Base-by-base conservation (phyloP, 2,113 vertebrate genomes). In the Vulpes vulpes region DNA sequence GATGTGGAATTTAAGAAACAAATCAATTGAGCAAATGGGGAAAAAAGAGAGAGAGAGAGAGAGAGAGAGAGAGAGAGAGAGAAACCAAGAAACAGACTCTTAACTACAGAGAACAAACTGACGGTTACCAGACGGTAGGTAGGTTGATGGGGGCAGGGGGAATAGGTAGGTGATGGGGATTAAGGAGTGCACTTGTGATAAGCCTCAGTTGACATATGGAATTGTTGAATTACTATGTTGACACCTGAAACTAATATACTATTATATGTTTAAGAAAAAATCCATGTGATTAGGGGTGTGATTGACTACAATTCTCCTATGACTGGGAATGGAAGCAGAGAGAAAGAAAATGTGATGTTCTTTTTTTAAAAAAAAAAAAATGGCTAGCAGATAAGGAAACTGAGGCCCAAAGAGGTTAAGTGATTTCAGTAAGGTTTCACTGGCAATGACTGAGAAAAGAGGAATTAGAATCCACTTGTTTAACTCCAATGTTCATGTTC, bases 351-450 rank as follows among this genome's bases (percentile, higher is more conserved):
- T 27, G 53, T 30, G 12, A 55, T 27, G 5, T 53, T 80, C 1
- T 55, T 79, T 73, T 16, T 81, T 38, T 0, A 67, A 76, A 65
- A 35, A 35, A 65, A 35, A 35, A 35, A 85, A 96, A 93, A 88
- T 83, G 11, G 22, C 80, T 59, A 97, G 87, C 9, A 60, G 55
- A 80, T 96, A n/a, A 91, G 30, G 51, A 93, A 91, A 91, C n/a
- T 87, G 14, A 59, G 67, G 17, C 43, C 59, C 35, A 79, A 27
- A 82, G 25, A 73, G 3, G 11, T 92, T 82, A 93, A 67, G 16
- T 15, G 35, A 91, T 93, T 91, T 91, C 14, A 84, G 8, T 64
- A 93, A 91, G 59, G 6, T 92, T 86, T 95, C 69, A 35, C 9
- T 89, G 67, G 5, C 57, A 92, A 11, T 62, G 9, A 67, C 43